A percentile compares a stretch with the other conserved stretches of the same genome.
Conservation (phyloP, 2,888 invertebrate genomes). For the Sepiola atlantica region DNA sequence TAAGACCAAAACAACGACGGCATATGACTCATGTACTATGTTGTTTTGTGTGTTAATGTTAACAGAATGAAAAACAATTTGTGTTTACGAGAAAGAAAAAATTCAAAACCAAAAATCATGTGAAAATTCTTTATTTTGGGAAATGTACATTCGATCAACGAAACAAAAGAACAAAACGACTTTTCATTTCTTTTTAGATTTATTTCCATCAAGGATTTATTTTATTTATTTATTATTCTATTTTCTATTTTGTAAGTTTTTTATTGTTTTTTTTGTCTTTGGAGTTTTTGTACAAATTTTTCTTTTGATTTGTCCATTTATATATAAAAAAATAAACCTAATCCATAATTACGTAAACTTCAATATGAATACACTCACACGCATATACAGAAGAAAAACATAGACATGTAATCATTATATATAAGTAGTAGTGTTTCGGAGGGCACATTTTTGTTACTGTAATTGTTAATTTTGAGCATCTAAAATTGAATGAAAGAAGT, state of each 20-base stretch:
- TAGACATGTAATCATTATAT: background rate
- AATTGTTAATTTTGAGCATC: background rate
- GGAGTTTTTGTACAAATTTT: background rate
- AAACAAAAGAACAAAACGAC: background rate
- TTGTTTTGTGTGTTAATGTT: background rate
- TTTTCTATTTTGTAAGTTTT: constrained; percentile 4
- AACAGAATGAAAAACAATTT: background rate
- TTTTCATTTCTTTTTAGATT: background rate
- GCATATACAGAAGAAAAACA: background rate
- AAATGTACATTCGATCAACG: background rate
- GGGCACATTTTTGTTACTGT: background rate
- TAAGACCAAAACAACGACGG: background rate
- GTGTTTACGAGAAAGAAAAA: background rate
- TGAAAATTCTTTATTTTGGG: background rate
- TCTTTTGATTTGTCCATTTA: background rate
- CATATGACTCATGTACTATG: background rate
- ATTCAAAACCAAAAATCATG: background rate
- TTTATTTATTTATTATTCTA: background rate
- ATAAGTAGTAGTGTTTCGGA: background rate
- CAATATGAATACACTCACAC: background rate
- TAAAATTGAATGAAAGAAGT: too few relatives aligned
- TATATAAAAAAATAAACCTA: background rate
- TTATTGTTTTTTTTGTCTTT: background rate
- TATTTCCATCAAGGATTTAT: background rate
- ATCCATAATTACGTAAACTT: background rate